A percentile compares a stretch with the other conserved stretches of the same genome.
phyloP scores from a whole-genome alignment of 2,113 vertebrate genomes.

The Hydropotes inermis region DNA sequence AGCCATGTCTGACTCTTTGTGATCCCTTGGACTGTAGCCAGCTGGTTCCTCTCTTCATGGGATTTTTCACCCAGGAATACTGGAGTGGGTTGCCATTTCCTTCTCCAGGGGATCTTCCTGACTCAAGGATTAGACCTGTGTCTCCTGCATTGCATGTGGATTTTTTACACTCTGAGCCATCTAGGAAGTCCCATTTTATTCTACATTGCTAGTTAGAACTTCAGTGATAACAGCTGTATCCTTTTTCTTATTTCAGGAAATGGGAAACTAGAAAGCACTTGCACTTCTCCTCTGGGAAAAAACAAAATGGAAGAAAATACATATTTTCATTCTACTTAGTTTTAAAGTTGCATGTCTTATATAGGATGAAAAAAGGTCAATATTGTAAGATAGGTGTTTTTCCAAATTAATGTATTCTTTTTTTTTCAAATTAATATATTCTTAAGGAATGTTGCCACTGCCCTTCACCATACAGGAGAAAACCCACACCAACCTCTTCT shows the following conservation, averaged over 20 bases:
- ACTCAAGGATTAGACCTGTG: background rate
- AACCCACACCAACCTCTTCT: background rate
- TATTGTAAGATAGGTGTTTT: background rate
- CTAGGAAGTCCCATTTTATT: background rate
- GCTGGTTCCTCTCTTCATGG: background rate
- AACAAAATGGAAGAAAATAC: background rate
- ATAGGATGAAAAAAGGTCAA: background rate
- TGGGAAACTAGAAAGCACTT: background rate
- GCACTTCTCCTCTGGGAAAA: background rate
- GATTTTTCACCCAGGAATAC: background rate
- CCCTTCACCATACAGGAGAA: background rate
- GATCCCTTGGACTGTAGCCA: background rate
- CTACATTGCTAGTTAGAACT: background rate
- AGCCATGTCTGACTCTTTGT: background rate
- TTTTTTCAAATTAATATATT: background rate
- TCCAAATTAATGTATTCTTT: background rate
- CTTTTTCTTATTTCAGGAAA: background rate
- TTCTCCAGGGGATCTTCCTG: background rate
- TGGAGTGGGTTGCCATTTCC: background rate
- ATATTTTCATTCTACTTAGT: background rate
- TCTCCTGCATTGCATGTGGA: background rate
- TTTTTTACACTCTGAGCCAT: background rate
- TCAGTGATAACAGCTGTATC: background rate
- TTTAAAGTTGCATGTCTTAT: conserved; percentile 22
- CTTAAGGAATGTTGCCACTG: background rate